Base-by-base conservation (phyloP, 2,113 vertebrate species). In the Tetrao urogallus region DNA sequence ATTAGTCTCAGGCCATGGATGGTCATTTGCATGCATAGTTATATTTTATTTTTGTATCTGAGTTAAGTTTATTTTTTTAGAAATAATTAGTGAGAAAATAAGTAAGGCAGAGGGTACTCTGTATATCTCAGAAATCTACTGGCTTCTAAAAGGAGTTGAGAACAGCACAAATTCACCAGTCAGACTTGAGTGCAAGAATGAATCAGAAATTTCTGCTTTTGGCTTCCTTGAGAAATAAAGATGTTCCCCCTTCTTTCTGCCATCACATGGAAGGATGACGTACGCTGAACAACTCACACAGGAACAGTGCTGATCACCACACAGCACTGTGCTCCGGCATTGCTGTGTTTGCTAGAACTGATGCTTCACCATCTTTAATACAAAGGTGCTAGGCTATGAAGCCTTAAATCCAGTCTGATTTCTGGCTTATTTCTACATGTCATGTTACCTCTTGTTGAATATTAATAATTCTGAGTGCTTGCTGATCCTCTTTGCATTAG, bases 161-260 rank as follows among this genome's bases (percentile, higher is more conserved):
- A 75, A 61, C 7, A 86, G 34, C 32, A 69, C 17, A 72, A 50
- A 82, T 47, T 73, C 22, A 84, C 13, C 72, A 74, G 52, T 78
- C 30, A 43, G 14, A 52, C 56, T 64, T 75, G 69, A 64, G 27
- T 85, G 40, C 5, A 20, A 43, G 43, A 54, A 85, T 40, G 11
- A 87, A 72, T 69, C 47, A 89, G 25, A 78, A 82, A 11, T 71
- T 92, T 77, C 83, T 86, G 19, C 21, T 38, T 86, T 71, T 79
- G 7, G 13, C 81, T 92, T 90, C 27, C 30, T 45, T 67, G 36
- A 67, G 21, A 63, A 5, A n/a, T 20, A 61, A 2, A 19, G 9
- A 30, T 50, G 6, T 45, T 70, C 76, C 27, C 15, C 76, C 36
- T 66, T 90, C 48, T 17, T 36, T 88, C 64, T 77, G 17, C 21